Evolutionary conservation across 2,797 vertebrate genomes (phyloP), one percentile per base, ranked within the genome.

Genomic region (Anas capensis): DNA sequence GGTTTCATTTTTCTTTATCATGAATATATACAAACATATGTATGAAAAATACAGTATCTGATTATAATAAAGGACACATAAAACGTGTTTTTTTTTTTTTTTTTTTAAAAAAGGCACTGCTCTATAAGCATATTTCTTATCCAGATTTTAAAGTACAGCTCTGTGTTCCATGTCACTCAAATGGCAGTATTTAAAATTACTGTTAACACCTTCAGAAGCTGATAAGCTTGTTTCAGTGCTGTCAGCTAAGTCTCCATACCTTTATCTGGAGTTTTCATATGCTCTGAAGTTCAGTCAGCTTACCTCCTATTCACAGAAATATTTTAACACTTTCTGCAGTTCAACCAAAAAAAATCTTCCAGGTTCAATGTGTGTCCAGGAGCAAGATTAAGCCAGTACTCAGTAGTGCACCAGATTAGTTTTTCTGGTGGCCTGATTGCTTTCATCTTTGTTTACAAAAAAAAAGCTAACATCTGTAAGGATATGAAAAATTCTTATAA

Each of bases 251-350:
- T 86, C 49, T 11, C n/a, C 54, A 44, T 57, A 73, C 62, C 36
- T 95, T 96, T 95, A 93, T 96, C 90, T 94, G 49, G 49, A 86
- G 71, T 88, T 94, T 85, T 91, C 77, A 93, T 26, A 88, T 38
- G 90, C 56, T 73, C 42, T 44, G 51, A 84, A 90, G 53, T 95
- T 96, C 71, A 57, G 56, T 42, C 33, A 57, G 66, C 73, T 86
- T 91, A 31, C 80, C 36, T 92, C 56, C 23, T 48, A 58, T 46
- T 80, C 66, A 54, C 53, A 75, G 83, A 93, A 86, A 82, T 86
- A 75, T 80, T 93, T 92, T 71, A 86, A 80, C 36, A 61, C 80
- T 82, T 94, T 86, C 64, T 85, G 27, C 53, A 42, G 64, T 53
- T 94, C 56, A 85, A 17, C 60, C 26, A 86, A 82, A 86, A 84